Percentiles rank a stretch among this genome's conserved stretches.
Conservation (phyloP, 2,888 invertebrate genomes). For the Periphyllus acericola region DNA sequence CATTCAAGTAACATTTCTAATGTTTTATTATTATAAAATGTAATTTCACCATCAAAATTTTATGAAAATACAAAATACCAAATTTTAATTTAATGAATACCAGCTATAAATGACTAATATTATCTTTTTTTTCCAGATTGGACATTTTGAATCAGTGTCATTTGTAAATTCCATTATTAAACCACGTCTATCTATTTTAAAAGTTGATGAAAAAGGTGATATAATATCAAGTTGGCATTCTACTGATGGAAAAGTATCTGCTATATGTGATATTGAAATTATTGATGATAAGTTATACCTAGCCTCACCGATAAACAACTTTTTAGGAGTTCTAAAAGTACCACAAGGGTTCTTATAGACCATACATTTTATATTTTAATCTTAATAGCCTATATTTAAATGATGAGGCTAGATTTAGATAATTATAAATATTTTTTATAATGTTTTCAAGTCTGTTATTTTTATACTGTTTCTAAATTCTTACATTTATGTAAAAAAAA, state of each 20-base stretch:
- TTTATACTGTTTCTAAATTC: background rate
- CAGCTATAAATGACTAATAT: background rate
- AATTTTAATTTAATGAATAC: too few relatives aligned
- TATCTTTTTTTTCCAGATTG: conserved; percentile 70
- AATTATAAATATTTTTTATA: too few relatives aligned
- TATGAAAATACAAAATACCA: too few relatives aligned
- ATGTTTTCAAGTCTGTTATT: background rate
- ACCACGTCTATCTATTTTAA: conserved; percentile 72
- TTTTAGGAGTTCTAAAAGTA: conserved; percentile 72
- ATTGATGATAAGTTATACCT: conserved; percentile 75
- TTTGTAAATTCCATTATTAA: conserved; percentile 67
- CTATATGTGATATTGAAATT: conserved; percentile 76
- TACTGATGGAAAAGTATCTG: conserved; percentile 70
- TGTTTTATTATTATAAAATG: too few relatives aligned
- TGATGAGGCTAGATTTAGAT: background rate
- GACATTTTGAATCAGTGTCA: conserved; percentile 72
- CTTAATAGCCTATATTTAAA: background rate
- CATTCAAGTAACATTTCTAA: too few relatives aligned
- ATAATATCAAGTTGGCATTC: conserved; percentile 77
- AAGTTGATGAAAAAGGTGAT: conserved; percentile 78
- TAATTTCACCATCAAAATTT: too few relatives aligned
- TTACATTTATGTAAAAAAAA: background rate
- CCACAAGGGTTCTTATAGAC: conserved; percentile 33
- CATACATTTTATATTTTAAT: background rate
- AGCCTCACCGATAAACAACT: conserved; percentile 77